Evolutionary conservation across 2,888 invertebrate species (phyloP).

Genomic region (Drosophila ezoana): DNA sequence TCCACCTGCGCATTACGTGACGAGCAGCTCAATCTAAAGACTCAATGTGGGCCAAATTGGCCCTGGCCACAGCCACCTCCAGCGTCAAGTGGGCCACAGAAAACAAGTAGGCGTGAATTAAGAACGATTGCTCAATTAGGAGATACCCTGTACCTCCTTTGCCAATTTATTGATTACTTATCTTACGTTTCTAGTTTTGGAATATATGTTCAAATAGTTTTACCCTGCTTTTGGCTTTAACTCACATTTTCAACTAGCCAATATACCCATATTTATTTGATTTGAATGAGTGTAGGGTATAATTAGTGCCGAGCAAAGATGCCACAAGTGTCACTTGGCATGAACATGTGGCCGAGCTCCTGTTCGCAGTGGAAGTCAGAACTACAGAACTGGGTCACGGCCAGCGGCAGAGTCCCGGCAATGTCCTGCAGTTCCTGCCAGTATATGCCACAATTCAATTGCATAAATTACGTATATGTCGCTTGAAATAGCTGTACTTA

Average conservation of each 20-base stretch:
- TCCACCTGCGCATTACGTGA: constrained; percentile 50
- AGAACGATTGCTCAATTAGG: not conserved
- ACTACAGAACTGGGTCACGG: constrained; percentile 11
- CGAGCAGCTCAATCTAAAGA: constrained; percentile 35
- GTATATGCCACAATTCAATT: constrained; percentile 29
- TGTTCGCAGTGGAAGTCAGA: not conserved
- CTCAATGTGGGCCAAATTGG: constrained; percentile 19
- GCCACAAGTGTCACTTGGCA: constrained; percentile 30
- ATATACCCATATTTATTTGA: not conserved
- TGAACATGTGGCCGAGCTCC: not conserved
- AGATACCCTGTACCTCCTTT: not conserved
- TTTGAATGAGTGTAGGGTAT: not conserved
- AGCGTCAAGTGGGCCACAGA: constrained; percentile 10
- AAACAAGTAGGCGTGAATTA: constrained; percentile 3
- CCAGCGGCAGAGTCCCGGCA: not conserved
- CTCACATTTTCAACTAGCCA: not conserved
- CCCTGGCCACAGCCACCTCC: constrained; percentile 3
- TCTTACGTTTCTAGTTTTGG: too few species aligned
- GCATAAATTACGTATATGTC: constrained; percentile 26
- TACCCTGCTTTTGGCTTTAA: not conserved
- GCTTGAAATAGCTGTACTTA: constrained; percentile 9
- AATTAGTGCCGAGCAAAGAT: constrained; percentile 10
- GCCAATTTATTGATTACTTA: too few species aligned
- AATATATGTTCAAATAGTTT: not conserved
- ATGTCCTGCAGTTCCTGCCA: not conserved